Evolutionary conservation across 2,797 vertebrate species (phyloP).

Genomic region (Molossus molossus): DNA sequence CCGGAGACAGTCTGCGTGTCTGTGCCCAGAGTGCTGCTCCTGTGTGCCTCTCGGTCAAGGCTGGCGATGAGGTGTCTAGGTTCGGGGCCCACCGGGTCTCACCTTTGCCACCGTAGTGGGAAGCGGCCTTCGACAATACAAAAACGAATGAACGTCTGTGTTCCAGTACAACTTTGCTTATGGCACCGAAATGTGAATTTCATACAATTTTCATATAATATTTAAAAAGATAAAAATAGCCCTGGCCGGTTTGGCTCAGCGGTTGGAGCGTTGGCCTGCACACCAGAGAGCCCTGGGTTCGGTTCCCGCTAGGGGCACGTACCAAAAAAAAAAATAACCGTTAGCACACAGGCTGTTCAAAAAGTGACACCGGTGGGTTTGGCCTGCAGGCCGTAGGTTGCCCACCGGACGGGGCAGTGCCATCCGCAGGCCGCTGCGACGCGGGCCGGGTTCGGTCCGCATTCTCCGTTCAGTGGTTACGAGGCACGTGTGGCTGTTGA

Average conservation of each 20-base stretch:
- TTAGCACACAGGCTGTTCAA: not conserved
- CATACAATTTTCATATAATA: not conserved
- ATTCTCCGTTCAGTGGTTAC: not conserved
- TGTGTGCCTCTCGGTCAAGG: not conserved
- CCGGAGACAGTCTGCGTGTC: not conserved
- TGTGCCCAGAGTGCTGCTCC: not conserved
- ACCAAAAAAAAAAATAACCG: not conserved
- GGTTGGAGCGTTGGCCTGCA: no score
- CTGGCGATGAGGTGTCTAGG: not conserved
- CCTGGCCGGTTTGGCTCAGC: no score
- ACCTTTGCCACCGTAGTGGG: not conserved
- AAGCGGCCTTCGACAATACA: fast-evolving
- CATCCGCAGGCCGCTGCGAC: fast-evolving
- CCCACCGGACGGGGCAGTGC: not conserved
- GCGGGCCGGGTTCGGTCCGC: fast-evolving
- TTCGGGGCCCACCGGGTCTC: not conserved
- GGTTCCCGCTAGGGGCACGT: no score
- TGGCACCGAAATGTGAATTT: not conserved
- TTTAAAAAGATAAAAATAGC: not conserved
- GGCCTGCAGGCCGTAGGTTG: not conserved
- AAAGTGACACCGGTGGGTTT: not conserved
- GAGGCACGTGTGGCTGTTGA: fast-evolving
- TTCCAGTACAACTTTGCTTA: not conserved
- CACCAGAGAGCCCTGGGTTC: no score
- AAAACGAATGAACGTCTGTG: not conserved